These are phyloP conservation scores for Gadopsis bispinosus DNA, from an alignment of 2,797 vertebrate species.

Conservation along the genomic window DNA sequence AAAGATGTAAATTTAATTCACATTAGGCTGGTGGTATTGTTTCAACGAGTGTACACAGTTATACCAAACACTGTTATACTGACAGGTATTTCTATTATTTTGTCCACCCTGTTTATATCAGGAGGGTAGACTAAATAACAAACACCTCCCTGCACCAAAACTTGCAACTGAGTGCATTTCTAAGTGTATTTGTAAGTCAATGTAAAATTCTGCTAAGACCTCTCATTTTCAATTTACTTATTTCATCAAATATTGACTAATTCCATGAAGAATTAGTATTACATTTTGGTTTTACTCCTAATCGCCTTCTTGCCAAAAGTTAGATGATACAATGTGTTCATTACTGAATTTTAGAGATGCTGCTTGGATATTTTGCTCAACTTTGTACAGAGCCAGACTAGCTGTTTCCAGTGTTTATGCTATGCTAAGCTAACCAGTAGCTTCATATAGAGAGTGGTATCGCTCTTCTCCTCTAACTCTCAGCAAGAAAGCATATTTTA, in stretches of 20 bases:
- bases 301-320: background rate
- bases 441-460: background rate
- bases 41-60: background rate
- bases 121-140: too few relatives aligned
- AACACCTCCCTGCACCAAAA: too few relatives aligned
- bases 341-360: too few relatives aligned
- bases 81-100: too few relatives aligned
- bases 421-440: constrained; percentile 1
- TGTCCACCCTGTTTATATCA: too few relatives aligned
- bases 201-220: background rate
- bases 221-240: background rate
- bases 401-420: background rate
- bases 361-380: too few relatives aligned
- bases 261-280: background rate
- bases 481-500: background rate
- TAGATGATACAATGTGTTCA: too few relatives aligned
- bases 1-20: background rate
- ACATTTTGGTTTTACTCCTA: background rate
- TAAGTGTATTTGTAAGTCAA: background rate
- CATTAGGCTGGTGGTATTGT: background rate
- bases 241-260: background rate
- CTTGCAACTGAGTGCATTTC: too few relatives aligned
- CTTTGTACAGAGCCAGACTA: background rate
- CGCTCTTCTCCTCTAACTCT: background rate
- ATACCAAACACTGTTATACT: too few relatives aligned